Base-by-base conservation (phyloP, 2,797 vertebrate genomes). In the Orientallactaga sibirica region DNA sequence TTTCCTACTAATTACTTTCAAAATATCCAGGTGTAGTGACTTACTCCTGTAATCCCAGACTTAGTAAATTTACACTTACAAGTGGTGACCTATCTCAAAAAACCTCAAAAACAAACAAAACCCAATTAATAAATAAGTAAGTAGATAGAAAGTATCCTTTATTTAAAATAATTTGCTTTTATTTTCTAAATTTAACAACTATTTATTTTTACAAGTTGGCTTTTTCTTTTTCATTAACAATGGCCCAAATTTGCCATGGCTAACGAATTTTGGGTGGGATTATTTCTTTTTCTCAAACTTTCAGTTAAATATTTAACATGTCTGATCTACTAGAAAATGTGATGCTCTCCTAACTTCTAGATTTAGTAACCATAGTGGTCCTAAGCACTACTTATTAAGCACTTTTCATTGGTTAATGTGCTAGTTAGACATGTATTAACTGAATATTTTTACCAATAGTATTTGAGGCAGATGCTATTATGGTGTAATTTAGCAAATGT, bases 221-320 rank as follows among this genome's bases (percentile, higher is more conserved):
- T 48, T 48, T 48, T 8, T 48, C 5, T 25, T 11, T 7, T 25
- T 66, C 22, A 29, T 88, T 92, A 80, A 43, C 22, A 91, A 68
- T 88, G 16, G 2, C 33, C 52, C 24, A 88, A 77, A 73, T 2
- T 87, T 87, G 5, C 22, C 22, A 66, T 52, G 27, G 14, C 12
- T 81, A 67, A 78, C 64, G 83, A 0, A 33, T 22, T 71, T 90
- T 85, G 84, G 22, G 9, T 90, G 41, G 41, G 3, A 58, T 90
- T 81, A 83, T 88, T 79, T 91, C 33, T 91, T 7, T 37, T 55
- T 90, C 25, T 86, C 82, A 73, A 66, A 75, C 6, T 71, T 96
- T 74, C 16, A 82, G 14, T 55, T 70, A 76, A 78, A 43, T 24
- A 48, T 37, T 74, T 80, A 80, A 86, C 61, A 61, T 43, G 61